Base-by-base conservation (phyloP, 1,140 invertebrate species). In the Drosophila bocqueti region DNA sequence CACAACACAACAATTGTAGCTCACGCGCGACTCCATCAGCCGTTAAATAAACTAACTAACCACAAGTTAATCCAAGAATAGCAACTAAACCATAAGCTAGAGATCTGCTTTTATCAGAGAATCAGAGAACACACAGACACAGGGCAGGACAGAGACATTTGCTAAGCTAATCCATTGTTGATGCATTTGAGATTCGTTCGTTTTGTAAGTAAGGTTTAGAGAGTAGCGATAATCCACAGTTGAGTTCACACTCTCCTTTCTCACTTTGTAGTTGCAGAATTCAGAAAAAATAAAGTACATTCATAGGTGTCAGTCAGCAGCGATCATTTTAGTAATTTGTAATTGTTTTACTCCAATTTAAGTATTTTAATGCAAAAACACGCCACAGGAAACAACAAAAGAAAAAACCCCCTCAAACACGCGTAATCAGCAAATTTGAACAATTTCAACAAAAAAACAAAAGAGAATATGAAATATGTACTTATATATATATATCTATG, bases 261-360 rank as follows among this genome's bases (percentile, higher is more conserved):
- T 52, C 79, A 76, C 65, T 65, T 15, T 52, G 58, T 86, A 79
- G 82, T 75, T 76, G 49, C 54, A 61, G 31, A 42, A 43, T 42
- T 29, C n/a, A 3, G 24, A 45, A 58, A 58, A 24, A 3, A 8
- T 3, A 26, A 26, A 46, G 26, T 74, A 58, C 26, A n/a, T n/a
- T n/a, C n/a, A n/a, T n/a, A n/a, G n/a, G n/a, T n/a, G n/a, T n/a
- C n/a, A n/a, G n/a, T n/a, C n/a, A n/a, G n/a, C n/a, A n/a, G n/a
- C n/a, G n/a, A n/a, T n/a, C n/a, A 80, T 77, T 87, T 83, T 68
- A 77, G 84, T 80, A 79, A 83, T 83, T 87, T 80, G 83, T 74
- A 89, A 82, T 89, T 80, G 79, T 89, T 86, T 86, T 54, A 83
- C 71, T 89, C 67, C 60, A 80, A 74, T 71, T 83, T 77, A 83